Percentiles rank a stretch among this genome's conserved stretches.
These are phyloP conservation scores for Neodiprion lecontei DNA, from an alignment of 1,140 invertebrate species.

Conservation along the genomic window DNA sequence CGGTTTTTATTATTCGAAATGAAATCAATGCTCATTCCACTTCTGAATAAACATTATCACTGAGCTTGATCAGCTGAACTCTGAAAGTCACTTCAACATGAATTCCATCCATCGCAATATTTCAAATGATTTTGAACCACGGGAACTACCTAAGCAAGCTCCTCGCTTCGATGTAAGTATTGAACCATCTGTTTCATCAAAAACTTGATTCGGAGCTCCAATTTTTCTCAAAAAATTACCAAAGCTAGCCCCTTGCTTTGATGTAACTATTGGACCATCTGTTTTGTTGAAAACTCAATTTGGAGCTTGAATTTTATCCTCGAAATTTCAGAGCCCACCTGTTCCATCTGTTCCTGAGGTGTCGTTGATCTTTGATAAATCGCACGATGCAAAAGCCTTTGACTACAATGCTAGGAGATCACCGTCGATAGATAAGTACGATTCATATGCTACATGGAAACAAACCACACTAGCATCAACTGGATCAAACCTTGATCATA, in stretches of 20 bases:
- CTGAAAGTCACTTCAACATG: neutral
- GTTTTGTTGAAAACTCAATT: slow-evolving; percentile 13
- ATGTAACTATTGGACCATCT: neutral
- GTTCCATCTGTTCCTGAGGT: slow-evolving; percentile 45
- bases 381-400: neutral
- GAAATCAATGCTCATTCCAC: too few species aligned
- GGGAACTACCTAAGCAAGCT: slow-evolving; percentile 37
- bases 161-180: slow-evolving; percentile 38
- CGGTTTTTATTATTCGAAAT: too few species aligned
- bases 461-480: slow-evolving; percentile 17
- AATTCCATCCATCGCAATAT: neutral
- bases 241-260: slow-evolving; percentile 7
- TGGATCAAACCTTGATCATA: neutral
- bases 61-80: neutral
- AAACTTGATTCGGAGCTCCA: neutral
- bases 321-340: slow-evolving; percentile 33
- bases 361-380: slow-evolving; percentile 46
- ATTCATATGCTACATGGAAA: slow-evolving; percentile 47
- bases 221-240: neutral
- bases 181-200: neutral
- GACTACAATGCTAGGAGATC: slow-evolving; percentile 5
- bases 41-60: too few species aligned
- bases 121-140: slow-evolving; percentile 41
- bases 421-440: slow-evolving; percentile 11
- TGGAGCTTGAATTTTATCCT: neutral